Percentiles rank a stretch among this genome's conserved stretches.
phyloP scores from a whole-genome alignment of 53 echinoderm and acorn worm species.

The Henricia sp. region DNA sequence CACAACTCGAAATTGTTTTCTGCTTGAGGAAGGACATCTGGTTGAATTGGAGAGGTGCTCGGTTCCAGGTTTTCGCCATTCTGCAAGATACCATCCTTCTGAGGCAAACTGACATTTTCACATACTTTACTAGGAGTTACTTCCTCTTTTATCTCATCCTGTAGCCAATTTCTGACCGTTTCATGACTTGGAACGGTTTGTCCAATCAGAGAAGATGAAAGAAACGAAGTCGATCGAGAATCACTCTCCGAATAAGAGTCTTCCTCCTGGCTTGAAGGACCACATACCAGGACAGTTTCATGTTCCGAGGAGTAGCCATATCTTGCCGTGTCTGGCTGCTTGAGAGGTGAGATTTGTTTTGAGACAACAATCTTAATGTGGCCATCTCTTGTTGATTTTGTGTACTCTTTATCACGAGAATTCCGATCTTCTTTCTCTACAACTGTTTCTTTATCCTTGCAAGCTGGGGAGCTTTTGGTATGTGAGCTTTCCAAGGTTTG shows the following conservation, averaged over 20 bases:
- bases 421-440: too few species aligned
- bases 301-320: slow-evolving; percentile 15
- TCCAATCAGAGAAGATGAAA: too few species aligned
- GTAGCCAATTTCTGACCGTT: not conserved
- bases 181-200: not conserved
- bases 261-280: not conserved
- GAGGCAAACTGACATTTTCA: not conserved
- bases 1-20: too few species aligned
- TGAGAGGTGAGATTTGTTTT: not conserved
- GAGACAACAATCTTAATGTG: not conserved
- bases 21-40: too few species aligned
- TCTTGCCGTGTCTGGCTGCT: slow-evolving; percentile 10
- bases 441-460: too few species aligned
- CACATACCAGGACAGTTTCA: not conserved
- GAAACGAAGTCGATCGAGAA: not conserved
- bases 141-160: too few species aligned
- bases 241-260: not conserved
- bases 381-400: too few species aligned
- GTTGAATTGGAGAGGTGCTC: not conserved
- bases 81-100: not conserved
- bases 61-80: not conserved
- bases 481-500: too few species aligned
- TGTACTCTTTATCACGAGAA: too few species aligned
- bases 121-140: too few species aligned
- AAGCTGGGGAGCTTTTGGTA: too few species aligned